Base-by-base conservation (phyloP, 2,888 invertebrate species). In the Stenoptilia bipunctidactyla region DNA sequence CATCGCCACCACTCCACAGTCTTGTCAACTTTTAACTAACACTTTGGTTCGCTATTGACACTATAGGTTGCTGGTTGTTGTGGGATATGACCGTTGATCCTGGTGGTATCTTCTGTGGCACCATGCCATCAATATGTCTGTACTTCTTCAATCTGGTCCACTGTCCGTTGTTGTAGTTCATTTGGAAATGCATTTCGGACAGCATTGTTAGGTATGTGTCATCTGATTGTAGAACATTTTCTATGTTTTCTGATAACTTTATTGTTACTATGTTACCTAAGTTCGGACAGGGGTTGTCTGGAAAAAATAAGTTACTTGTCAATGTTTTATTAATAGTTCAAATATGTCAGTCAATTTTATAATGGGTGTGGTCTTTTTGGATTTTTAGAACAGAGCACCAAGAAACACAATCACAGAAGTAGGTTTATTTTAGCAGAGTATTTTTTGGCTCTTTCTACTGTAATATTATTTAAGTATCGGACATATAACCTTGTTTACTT, bases 121-220 rank as follows among this genome's bases (percentile, higher is more conserved):
- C 68, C 66, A 77, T 77, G 0, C 82, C 83, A 34, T 90, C 93
- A 50, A 92, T 86, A 42, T 92, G 90, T 43, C 94, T 86, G 68
- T 92, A 93, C 61, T 97, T 97, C 74, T 96, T 95, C 55, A 97
- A 60, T 2, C 82, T 85, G 65, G 97, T 97, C 97, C 97, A 98
- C 66, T 98, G 97, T 73, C 98, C 98, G 40, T 95, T 97, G 63
- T 93, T 93, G 79, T 98, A 98, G 80, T 98, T 98, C 94, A 98
- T 95, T 71, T 98, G 96, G 89, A 98, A 98, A 75, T 96, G 96
- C 48, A 95, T 97, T 72, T 98, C 98, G 0, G 93, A 93, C 39
- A 93, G 77, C 91, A 94, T 92, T 0, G 90, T 89, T 14, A 87
- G 80, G 56, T 90, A 90, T 0, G 92, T 90, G 48, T 94, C 94